Base-by-base conservation (phyloP, 2,797 vertebrate species). In the Phyllotis vaccarum region DNA sequence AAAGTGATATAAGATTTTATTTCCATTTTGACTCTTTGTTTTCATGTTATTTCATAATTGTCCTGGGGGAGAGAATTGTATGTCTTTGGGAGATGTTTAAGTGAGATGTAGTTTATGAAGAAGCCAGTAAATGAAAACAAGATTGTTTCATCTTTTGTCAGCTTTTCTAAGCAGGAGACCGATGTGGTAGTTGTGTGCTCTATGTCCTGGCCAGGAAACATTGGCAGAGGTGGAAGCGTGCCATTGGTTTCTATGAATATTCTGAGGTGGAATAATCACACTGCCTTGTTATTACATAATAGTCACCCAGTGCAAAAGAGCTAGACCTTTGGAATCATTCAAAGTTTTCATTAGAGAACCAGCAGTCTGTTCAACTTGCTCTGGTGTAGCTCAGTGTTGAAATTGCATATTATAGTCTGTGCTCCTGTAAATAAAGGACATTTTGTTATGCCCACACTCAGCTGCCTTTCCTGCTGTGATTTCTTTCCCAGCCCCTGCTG, bases 11-110 rank as follows among this genome's bases (percentile, higher is more conserved):
- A 46, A 86, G 90, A 64, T 72, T 97, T 98, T 94, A 96, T 94
- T 96, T 97, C 92, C 98, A 96, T 62, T 98, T 97, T 88, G 88
- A 97, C 93, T 90, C 83, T 98, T 98, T 96, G 74, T 98, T 98
- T 98, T 96, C 83, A 94, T 98, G 96, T 92, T 97, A 54, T 94
- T 68, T 97, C 93, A 96, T 97, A 97, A 96, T 92, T 97, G 79
- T 97, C 88, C 22, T 79, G 6, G 40, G 46, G 88, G 70, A 27
- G 79, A 96, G 34, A 97, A 96, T 94, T 80, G 75, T 29, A 96
- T 62, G 46, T 83, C 22, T 97, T 95, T 70, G 60, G 43, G 91
- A 81, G 27, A 82, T 6, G 43, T 92, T 96, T 97, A 93, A 94
- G 52, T 97, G 89, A 97, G 94, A 97, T 97, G 81, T 78, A 96